These are phyloP conservation scores for Amphipoea oculea DNA, from an alignment of 2,888 invertebrate genomes.

Conservation along the genomic window DNA sequence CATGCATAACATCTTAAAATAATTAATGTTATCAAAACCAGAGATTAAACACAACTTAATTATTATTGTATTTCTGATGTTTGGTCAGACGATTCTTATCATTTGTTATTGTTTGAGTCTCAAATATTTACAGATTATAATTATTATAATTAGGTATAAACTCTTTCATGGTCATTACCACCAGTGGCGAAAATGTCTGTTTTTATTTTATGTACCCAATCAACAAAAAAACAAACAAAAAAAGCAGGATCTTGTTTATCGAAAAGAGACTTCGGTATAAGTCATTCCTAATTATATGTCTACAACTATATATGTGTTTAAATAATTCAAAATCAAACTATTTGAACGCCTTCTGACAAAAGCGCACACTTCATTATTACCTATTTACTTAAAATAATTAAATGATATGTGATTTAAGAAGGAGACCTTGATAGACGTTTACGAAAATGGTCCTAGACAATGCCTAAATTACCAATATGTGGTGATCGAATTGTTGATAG, in stretches of 20 bases:
- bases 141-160: conserved; percentile 15
- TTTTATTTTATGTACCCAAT: too few species aligned
- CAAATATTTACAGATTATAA: conserved; percentile 35
- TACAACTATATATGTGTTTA: background rate
- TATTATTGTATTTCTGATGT: conserved; percentile 17
- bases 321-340: background rate
- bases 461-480: background rate
- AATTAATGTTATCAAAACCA: conserved; percentile 20
- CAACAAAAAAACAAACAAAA: background rate
- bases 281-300: background rate
- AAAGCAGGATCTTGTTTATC: background rate
- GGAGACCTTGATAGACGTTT: background rate
- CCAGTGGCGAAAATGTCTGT: background rate
- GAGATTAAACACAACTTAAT: background rate
- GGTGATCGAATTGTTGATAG: background rate
- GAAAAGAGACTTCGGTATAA: background rate
- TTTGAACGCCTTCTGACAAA: too few species aligned
- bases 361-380: background rate
- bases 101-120: conserved; percentile 40
- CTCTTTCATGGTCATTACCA: conserved; percentile 22
- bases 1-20: background rate
- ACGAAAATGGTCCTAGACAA: background rate
- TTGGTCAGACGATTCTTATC: conserved; percentile 45
- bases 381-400: background rate
- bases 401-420: background rate